Base-by-base conservation (phyloP, 2,888 invertebrate species). In the Hipparchia semele region DNA sequence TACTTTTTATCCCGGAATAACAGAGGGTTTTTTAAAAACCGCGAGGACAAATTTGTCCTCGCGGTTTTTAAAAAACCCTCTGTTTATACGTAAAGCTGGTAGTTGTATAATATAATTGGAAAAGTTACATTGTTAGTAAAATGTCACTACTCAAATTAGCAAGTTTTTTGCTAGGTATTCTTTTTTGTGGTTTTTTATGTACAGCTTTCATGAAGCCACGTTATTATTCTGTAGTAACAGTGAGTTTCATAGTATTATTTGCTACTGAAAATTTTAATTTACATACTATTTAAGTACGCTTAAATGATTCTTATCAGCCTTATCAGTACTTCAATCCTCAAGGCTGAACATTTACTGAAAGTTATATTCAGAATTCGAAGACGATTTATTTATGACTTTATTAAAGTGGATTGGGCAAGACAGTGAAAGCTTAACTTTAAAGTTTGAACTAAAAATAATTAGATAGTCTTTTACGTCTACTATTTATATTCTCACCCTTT, bases 281-380 rank as follows among this genome's bases (percentile, higher is more conserved):
- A 60, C 10, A 12, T 6, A 9, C 1, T 49, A 62, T 46, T 61
- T 53, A 51, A 7, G 23, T 12, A 65, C 51, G 33, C 53, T 64
- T n/a, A 51, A 51, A 64, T 51, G 51, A 33, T 65, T 65, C 23
- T 10, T 53, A 65, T 53, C 65, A 33, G 12, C 33, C 49, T 65
- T 5, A 12, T 65, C 33, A 8, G 49, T 2, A 49, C 49, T 49
- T 8, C 49, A 49, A 49, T 49, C 23, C 23, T 53, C 51, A 65
- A 65, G 65, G 65, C 65, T 53, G 23, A 64, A 51, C 23, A 46
- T 62, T 62, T 62, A 13, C 61, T 62, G 61, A 45, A 64, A 53
- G 8, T 10, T 64, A 65, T n/a, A 46, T 39, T 33, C n/a, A 62
- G 46, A 62, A 46, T 8, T 3, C 46, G 12, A 9, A 2, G 39